Evolutionary conservation across 92 coral and sea anemone genomes (phyloP), one percentile per base, ranked within the genome.

Genomic region (Phenganax marumi): DNA sequence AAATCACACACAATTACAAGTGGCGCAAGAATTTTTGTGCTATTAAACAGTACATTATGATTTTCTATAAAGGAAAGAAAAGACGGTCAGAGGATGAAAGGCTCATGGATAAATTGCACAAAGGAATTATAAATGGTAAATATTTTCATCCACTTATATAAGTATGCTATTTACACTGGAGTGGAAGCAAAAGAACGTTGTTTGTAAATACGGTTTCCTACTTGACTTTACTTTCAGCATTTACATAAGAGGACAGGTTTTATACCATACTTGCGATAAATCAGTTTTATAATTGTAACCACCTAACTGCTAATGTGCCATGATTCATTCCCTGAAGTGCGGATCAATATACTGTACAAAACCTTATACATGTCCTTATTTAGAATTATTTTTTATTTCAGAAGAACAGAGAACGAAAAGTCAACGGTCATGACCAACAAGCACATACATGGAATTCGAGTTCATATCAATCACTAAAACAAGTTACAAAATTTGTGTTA

Each of bases 61-160:
- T 22, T 13, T 68, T 68, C n/a, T 54, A 54, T 54, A n/a, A 12
- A n/a, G 21, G 21, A 65, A 65, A 26, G 46, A 65, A 65, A 65
- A 65, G 71, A 22, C 1, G 9, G 22, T 63, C 71, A 22, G 26
- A 65, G 46, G 25, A 19, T 1, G 26, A 16, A 65, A 65, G 26
- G 71, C 46, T 65, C 12, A 10, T 19, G 46, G 21, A 65, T 26
- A 65, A 65, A 19, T 22, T 65, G 13, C 71, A 65, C 46, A 65
- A 12, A 19, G 71, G 71, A 22, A 65, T 65, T 19, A 65, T 65
- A 16, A 65, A 3, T 12, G 71, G 71, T 65, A 65, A 14, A 65
- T 65, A 22, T 65, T 26, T 65, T 65, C 12, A 19, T 25, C 21
- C 18, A 19, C 21, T 19, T 19, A 19, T 17, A 62, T 63, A 18